Base-by-base conservation (phyloP, 2,797 vertebrate species). In the Serranus cabrilla region DNA sequence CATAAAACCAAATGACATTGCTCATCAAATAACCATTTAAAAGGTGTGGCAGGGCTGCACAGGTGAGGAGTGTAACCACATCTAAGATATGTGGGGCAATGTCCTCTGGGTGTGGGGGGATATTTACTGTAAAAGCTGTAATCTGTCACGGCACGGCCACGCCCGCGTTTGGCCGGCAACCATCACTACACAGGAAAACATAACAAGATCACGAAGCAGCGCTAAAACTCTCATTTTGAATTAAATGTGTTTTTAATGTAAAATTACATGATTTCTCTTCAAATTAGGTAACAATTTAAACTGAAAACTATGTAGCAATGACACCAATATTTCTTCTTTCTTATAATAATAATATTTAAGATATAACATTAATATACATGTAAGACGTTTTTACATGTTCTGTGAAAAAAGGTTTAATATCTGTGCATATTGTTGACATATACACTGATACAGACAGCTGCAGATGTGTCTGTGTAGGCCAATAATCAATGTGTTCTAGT, bases 71-170 rank as follows among this genome's bases (percentile, higher is more conserved):
- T 58, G 14, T 56, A 11, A 52, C 37, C 45, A 37, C 20, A 23
- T 7, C 50, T 21, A 7, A 49, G 43, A 67, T 43, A 54, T 49
- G 42, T 4, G 11, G 80, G 64, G 31, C 76, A 87, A 87, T 74
- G 90, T 89, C 83, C 81, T 78, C 25, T 74, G 77, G 86, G 90
- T 67, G 87, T 88, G 82, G 58, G 23, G 9, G 31, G 21, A 6
- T 7, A 47, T 70, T 82, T 56, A 73, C 59, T 62, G 63, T 62
- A 43, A 83, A 57, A 65, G n/a, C 50, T 64, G 42, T 61, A 76
- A 78, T 85, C 72, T 71, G n/a, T 81, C 54, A 75, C n/a, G 1
- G 40, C 55, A 72, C 0, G 2, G 42, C 65, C 71, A 87, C 84
- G 1, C 78, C 90, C 18, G 0, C 65, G 71, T 81, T 69, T 63